Evolutionary conservation across 2,113 vertebrate species (phyloP).

Genomic region (Hystrix brachyura): DNA sequence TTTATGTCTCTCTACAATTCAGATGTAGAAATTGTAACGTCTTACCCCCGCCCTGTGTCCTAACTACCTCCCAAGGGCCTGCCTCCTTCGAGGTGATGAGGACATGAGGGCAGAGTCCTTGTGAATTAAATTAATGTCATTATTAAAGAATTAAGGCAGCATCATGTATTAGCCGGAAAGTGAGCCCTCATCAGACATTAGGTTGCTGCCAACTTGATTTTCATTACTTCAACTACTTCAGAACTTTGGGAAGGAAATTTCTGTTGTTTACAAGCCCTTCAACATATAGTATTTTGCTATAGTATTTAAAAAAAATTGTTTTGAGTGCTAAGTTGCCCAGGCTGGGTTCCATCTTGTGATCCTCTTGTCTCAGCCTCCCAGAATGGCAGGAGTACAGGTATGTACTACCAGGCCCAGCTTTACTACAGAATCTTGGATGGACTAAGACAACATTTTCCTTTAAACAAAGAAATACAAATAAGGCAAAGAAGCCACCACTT

Average conservation of each 20-base stretch:
- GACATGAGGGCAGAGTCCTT: background rate
- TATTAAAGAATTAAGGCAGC: background rate
- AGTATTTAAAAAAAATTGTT: background rate
- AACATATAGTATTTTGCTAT: background rate
- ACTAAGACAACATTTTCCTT: background rate
- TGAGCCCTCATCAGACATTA: background rate
- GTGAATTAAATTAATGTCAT: background rate
- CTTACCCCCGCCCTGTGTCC: too few species aligned
- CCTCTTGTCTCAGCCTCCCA: too few species aligned
- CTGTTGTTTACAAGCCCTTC: background rate
- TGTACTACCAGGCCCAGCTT: too few species aligned
- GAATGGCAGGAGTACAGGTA: too few species aligned
- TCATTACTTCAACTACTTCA: background rate
- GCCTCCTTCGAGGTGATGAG: background rate
- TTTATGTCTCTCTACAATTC: background rate
- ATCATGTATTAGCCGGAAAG: background rate
- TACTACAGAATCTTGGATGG: background rate
- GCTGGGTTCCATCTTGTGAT: too few species aligned
- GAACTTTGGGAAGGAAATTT: background rate
- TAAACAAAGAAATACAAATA: background rate
- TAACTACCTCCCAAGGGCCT: background rate
- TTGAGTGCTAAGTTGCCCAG: too few species aligned
- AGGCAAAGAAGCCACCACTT: background rate
- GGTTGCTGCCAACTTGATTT: background rate
- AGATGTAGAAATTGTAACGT: background rate